phyloP scores from a whole-genome alignment of 1,140 invertebrate species.

The Rhynchophorus ferrugineus region DNA sequence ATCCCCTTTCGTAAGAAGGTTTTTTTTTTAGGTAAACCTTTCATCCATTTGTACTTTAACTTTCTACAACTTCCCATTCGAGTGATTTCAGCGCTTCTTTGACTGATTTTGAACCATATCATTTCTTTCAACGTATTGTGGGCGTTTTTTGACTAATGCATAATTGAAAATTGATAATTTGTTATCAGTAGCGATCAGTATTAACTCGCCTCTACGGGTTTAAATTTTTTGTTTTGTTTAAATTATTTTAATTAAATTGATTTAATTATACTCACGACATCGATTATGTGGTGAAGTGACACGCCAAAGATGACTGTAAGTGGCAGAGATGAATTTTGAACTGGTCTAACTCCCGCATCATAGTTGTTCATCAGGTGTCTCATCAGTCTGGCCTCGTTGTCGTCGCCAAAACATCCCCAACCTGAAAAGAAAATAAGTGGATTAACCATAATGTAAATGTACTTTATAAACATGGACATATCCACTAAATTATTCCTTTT shows the following conservation, averaged over 20 bases:
- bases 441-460: not conserved
- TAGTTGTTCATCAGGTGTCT: constrained; percentile 65
- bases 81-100: too few relatives aligned
- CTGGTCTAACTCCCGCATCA: constrained; percentile 67
- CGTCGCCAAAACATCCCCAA: constrained; percentile 40
- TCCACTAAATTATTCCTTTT: too few relatives aligned
- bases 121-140: too few relatives aligned
- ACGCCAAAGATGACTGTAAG: constrained; percentile 70
- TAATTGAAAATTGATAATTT: too few relatives aligned
- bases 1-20: too few relatives aligned
- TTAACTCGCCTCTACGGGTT: too few relatives aligned
- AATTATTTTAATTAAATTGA: not conserved
- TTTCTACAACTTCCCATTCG: too few relatives aligned
- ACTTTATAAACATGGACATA: not conserved
- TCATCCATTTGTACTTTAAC: too few relatives aligned
- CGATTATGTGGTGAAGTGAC: constrained; percentile 74
- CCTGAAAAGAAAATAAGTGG: constrained; percentile 10
- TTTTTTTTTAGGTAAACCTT: too few relatives aligned
- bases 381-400: constrained; percentile 66
- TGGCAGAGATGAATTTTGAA: constrained; percentile 62
- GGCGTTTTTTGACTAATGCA: too few relatives aligned
- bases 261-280: constrained; percentile 56
- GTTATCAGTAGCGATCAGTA: too few relatives aligned
- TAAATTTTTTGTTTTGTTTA: not conserved
- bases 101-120: too few relatives aligned